A percentile compares a stretch with the other conserved stretches of the same genome.
Evolutionary conservation across 1,140 invertebrate species (phyloP).

Genomic region (Eciton burchellii): DNA sequence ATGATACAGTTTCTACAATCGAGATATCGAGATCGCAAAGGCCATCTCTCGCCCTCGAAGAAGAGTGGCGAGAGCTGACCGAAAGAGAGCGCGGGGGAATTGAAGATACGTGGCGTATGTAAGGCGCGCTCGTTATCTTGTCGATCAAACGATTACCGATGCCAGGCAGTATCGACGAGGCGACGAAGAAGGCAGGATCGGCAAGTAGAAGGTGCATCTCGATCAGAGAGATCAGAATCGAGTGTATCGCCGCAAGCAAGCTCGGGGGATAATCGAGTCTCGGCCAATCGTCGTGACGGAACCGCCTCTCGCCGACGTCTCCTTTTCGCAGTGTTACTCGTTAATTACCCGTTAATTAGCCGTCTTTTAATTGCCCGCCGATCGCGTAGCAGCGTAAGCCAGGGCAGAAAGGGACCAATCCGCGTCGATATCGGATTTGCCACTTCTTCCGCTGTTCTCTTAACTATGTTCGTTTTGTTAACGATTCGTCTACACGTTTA

Average conservation of each 20-base stretch:
- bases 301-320: constrained; percentile 72
- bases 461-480: background rate
- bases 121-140: constrained; percentile 85
- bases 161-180: constrained; percentile 74
- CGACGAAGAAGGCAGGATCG: constrained; percentile 69
- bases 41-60: constrained; percentile 18
- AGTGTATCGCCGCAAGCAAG: constrained; percentile 65
- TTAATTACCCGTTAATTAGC: constrained; percentile 86
- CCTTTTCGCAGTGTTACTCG: constrained; percentile 82
- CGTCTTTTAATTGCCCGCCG: constrained; percentile 79
- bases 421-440: constrained; percentile 29
- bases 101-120: constrained; percentile 82
- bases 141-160: constrained; percentile 86
- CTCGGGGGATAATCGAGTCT: constrained; percentile 42
- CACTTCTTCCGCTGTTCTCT: constrained; percentile 21
- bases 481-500: background rate
- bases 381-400: constrained; percentile 65
- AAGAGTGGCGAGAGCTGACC: constrained; percentile 46
- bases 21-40: constrained; percentile 56
- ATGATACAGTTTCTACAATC: constrained; percentile 41
- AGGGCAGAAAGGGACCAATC: constrained; percentile 44
- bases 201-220: constrained; percentile 60
- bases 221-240: constrained; percentile 63
- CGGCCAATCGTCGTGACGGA: constrained; percentile 15
- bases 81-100: constrained; percentile 67